phyloP scores from a whole-genome alignment of 2,888 invertebrate genomes.

The Fragum whitleyi region DNA sequence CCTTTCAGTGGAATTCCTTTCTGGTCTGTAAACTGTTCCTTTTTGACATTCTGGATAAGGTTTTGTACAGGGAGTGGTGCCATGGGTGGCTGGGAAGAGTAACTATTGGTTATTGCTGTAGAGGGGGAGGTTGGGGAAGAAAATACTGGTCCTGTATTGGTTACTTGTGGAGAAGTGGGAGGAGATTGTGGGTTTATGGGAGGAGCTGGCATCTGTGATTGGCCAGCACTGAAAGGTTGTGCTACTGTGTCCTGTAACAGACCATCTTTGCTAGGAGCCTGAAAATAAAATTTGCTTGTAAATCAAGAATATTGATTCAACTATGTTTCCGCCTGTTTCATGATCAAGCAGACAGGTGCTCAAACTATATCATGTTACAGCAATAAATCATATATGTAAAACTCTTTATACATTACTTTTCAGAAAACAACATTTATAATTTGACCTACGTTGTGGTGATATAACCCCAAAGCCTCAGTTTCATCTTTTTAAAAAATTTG shows the following conservation, averaged over 20 bases:
- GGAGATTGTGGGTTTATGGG: slow-evolving; percentile 57
- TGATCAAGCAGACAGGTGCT: too few relatives aligned
- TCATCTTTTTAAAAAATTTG: too few relatives aligned
- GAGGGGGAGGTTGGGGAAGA: slow-evolving; percentile 68
- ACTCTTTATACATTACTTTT: too few relatives aligned
- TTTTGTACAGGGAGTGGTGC: slow-evolving; percentile 15
- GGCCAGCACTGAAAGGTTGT: slow-evolving; percentile 74
- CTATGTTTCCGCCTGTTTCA: neutral
- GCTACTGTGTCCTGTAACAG: slow-evolving; percentile 70
- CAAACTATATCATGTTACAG: too few relatives aligned
- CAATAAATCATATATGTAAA: too few relatives aligned
- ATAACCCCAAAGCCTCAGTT: too few relatives aligned
- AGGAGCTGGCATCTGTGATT: slow-evolving; percentile 31
- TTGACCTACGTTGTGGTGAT: too few relatives aligned
- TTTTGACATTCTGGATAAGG: slow-evolving; percentile 16
- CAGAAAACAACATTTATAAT: too few relatives aligned
- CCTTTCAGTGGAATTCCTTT: slow-evolving; percentile 43
- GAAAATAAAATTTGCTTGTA: slow-evolving; percentile 36
- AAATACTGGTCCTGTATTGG: slow-evolving; percentile 42
- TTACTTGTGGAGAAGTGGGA: slow-evolving; percentile 53
- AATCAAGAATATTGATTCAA: slow-evolving; percentile 2
- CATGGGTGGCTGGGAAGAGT: slow-evolving; percentile 17
- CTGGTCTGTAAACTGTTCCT: neutral
- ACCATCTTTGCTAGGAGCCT: slow-evolving; percentile 70
- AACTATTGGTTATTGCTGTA: slow-evolving; percentile 62